Conservation (phyloP, 37 sponge, comb jelly and placozoan genomes). For the Ianthella basta region DNA sequence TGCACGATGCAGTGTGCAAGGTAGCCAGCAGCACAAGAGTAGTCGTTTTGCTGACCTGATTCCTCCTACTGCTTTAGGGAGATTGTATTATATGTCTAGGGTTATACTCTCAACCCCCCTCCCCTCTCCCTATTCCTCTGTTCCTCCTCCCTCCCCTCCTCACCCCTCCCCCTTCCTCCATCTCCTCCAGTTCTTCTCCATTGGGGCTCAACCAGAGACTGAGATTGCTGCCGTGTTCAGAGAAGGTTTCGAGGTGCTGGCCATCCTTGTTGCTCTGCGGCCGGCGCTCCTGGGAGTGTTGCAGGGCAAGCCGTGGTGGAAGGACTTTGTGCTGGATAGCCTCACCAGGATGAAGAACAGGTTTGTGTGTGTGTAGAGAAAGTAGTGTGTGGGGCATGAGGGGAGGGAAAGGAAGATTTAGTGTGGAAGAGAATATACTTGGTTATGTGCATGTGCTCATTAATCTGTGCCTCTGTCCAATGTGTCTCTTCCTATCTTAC, state of each 20-base stretch:
- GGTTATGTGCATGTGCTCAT: no score
- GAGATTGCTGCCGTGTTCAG: slow-evolving; percentile 51
- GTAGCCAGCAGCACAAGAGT: not conserved
- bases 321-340: slow-evolving; percentile 65
- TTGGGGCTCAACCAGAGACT: slow-evolving; percentile 42
- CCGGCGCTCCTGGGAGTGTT: slow-evolving; percentile 41
- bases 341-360: slow-evolving; percentile 70
- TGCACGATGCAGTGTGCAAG: slow-evolving; percentile 5
- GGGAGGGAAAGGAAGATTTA: no score
- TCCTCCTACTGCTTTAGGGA: not conserved
- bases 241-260: slow-evolving; percentile 43
- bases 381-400: no score
- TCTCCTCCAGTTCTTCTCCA: slow-evolving; percentile 52
- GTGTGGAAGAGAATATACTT: no score
- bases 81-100: not conserved
- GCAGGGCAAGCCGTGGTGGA: slow-evolving; percentile 59
- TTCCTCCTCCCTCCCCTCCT: not conserved
- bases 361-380: not conserved
- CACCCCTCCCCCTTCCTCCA: not conserved
- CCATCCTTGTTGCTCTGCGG: slow-evolving; percentile 53
- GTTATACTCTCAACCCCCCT: not conserved
- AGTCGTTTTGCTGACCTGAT: no score
- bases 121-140: not conserved
- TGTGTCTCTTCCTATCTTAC: not conserved
- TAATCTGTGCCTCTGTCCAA: no score